These are phyloP conservation scores for Andrena fulva DNA, from an alignment of 2,888 invertebrate species.

Conservation along the genomic window DNA sequence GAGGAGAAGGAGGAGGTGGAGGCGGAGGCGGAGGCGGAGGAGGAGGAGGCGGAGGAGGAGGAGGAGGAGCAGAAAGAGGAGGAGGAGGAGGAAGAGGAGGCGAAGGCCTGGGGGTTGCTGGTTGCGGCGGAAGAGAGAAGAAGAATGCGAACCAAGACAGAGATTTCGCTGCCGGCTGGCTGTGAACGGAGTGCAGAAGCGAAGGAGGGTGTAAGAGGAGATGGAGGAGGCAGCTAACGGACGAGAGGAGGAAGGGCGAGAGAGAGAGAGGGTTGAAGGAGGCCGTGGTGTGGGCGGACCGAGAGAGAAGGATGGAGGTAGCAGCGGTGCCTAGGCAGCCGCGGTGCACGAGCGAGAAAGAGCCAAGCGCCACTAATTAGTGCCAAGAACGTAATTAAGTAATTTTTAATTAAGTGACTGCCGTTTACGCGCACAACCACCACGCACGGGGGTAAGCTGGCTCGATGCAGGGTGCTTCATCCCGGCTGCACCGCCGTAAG, in stretches of 20 bases:
- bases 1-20: slow-evolving; percentile 42
- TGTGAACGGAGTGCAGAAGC: slow-evolving; percentile 71
- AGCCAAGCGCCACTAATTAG: slow-evolving; percentile 87
- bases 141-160: slow-evolving; percentile 74
- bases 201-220: slow-evolving; percentile 73
- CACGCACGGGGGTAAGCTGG: slow-evolving; percentile 67
- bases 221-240: slow-evolving; percentile 67
- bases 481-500: slow-evolving; percentile 62
- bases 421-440: slow-evolving; percentile 83
- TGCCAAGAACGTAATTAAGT: slow-evolving; percentile 89
- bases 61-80: slow-evolving; percentile 27
- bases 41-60: slow-evolving; percentile 45
- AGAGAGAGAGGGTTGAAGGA: slow-evolving; percentile 60
- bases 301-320: slow-evolving; percentile 58
- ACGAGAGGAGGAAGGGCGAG: slow-evolving; percentile 58
- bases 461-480: slow-evolving; percentile 73
- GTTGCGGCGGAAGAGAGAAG: slow-evolving; percentile 56
- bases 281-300: slow-evolving; percentile 57
- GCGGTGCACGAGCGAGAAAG: slow-evolving; percentile 76
- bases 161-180: slow-evolving; percentile 69
- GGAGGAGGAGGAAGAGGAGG: slow-evolving; percentile 21
- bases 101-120: slow-evolving; percentile 14
- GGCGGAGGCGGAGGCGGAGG: slow-evolving; percentile 49
- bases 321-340: slow-evolving; percentile 68
- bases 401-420: slow-evolving; percentile 88